A percentile compares a stretch with the other conserved stretches of the same genome.
These are phyloP conservation scores for Anastrepha ludens DNA, from an alignment of 1,140 invertebrate species.

Conservation along the genomic window DNA sequence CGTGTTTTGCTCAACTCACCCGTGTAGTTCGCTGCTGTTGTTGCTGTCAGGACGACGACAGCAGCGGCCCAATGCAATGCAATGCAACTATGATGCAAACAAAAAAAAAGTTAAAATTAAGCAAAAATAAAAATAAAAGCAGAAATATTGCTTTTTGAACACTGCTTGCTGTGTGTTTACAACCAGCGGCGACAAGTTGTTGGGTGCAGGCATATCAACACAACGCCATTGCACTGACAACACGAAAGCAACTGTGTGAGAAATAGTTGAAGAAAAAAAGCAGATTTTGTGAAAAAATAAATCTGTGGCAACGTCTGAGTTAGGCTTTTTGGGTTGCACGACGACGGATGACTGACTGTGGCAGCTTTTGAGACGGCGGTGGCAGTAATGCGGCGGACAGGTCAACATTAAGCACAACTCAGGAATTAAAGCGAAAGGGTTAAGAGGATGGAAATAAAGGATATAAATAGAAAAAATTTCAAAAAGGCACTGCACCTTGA, in stretches of 20 bases:
- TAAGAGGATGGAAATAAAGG: background rate
- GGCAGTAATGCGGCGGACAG: background rate
- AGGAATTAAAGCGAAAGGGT: background rate
- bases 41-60: background rate
- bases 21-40: background rate
- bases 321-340: constrained; percentile 4
- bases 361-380: background rate
- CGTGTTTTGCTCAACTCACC: background rate
- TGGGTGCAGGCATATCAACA: constrained; percentile 31
- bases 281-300: background rate
- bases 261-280: background rate
- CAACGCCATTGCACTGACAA: background rate
- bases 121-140: constrained; percentile 20
- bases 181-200: constrained; percentile 47
- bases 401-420: background rate
- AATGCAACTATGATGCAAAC: background rate
- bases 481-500: too few relatives aligned
- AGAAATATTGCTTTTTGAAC: constrained; percentile 48
- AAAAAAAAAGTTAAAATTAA: background rate
- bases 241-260: background rate
- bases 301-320: background rate
- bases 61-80: background rate
- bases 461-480: background rate
- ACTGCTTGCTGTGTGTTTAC: constrained; percentile 34
- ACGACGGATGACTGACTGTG: background rate